phyloP scores from a whole-genome alignment of 2,888 invertebrate species.

The Pantelozetes paolii region DNA sequence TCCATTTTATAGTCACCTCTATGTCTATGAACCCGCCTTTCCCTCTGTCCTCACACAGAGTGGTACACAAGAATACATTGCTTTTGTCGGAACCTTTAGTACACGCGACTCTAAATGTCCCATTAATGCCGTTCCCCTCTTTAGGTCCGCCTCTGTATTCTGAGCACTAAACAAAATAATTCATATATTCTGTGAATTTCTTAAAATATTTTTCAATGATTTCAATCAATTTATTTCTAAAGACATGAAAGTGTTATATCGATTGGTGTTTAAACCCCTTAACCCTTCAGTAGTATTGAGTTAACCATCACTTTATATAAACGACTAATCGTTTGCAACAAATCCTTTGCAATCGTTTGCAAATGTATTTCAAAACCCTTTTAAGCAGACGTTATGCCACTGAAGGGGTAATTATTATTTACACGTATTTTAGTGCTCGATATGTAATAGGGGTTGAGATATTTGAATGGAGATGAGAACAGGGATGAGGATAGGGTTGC shows the following conservation, averaged over 20 bases:
- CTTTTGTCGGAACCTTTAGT: slow-evolving; percentile 34
- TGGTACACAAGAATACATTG: slow-evolving; percentile 14
- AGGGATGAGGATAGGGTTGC: slow-evolving; percentile 33
- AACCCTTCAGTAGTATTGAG: neutral
- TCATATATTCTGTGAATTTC: neutral
- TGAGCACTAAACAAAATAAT: neutral
- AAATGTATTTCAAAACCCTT: slow-evolving; percentile 33
- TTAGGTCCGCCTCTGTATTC: slow-evolving; percentile 27
- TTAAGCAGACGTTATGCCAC: slow-evolving; percentile 32
- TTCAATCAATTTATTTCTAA: neutral
- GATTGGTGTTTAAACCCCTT: neutral
- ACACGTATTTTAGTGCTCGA: neutral
- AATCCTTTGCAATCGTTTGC: neutral
- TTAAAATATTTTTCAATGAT: slow-evolving; percentile 4
- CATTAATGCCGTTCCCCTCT: slow-evolving; percentile 28
- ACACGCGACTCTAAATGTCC: slow-evolving; percentile 38
- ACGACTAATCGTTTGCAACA: slow-evolving; percentile 18
- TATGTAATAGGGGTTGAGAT: neutral
- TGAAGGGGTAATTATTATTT: slow-evolving; percentile 34
- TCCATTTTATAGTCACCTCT: slow-evolving; percentile 35
- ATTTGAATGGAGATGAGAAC: neutral
- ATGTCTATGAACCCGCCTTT: slow-evolving; percentile 34
- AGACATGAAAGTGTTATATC: slow-evolving; percentile 1
- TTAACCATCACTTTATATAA: neutral
- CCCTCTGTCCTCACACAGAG: slow-evolving; percentile 16